Conservation (phyloP, 2,797 vertebrate species). For the Urophycis tenuis region DNA sequence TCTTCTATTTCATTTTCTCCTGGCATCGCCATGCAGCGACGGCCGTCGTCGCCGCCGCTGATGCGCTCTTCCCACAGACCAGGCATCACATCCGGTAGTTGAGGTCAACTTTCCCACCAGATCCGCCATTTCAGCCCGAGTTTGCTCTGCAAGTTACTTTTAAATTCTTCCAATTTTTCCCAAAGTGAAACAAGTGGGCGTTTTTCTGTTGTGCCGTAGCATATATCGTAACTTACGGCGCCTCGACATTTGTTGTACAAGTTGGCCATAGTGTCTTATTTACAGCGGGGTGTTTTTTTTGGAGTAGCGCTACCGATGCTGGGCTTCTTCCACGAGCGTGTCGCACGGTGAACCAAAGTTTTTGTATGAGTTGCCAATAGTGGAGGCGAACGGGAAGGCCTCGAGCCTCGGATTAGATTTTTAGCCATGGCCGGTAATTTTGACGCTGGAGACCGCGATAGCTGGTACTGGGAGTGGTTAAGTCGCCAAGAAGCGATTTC, state of each 20-base stretch:
- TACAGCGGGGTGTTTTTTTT: constrained; percentile 1
- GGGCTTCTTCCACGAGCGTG: constrained; percentile 32
- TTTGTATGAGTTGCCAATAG: constrained; percentile 66
- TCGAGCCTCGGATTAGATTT: constrained; percentile 56
- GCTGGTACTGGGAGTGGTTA: constrained; percentile 86
- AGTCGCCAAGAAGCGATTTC: constrained; percentile 81
- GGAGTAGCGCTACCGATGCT: constrained; percentile 29
- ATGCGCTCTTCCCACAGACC: constrained; percentile 41
- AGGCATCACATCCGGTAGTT: constrained; percentile 67
- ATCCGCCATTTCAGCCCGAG: constrained; percentile 71
- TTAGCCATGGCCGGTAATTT: constrained; percentile 87
- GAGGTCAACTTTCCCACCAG: constrained; percentile 65
- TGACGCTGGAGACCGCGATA: constrained; percentile 81
- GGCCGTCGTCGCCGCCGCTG: not conserved
- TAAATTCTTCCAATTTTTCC: not conserved
- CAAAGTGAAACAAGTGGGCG: not conserved
- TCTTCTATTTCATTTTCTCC: not conserved
- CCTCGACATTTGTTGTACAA: not conserved
- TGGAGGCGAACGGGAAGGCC: constrained; percentile 59
- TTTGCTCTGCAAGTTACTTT: constrained; percentile 56
- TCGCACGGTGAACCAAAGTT: constrained; percentile 52
- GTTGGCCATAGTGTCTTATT: not conserved
- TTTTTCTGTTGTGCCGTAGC: not conserved
- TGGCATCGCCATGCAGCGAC: not conserved
- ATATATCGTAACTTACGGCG: not conserved